Conservation (phyloP, 2,888 invertebrate genomes). For the Microdon myrmicae region DNA sequence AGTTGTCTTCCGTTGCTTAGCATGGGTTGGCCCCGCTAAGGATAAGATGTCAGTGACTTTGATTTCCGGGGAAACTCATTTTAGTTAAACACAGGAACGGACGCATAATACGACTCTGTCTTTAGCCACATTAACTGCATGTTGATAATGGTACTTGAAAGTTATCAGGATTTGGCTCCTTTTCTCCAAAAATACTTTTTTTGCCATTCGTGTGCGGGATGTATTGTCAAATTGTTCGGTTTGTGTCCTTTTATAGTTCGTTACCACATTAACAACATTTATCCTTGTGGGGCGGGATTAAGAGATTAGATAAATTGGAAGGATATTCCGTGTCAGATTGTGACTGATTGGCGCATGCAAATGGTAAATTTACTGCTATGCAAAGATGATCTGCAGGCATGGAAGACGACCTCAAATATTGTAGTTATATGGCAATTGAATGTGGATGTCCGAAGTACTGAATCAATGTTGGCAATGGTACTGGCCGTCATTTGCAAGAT, state of each 20-base stretch:
- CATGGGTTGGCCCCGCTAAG: constrained; percentile 8
- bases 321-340: constrained; percentile 1
- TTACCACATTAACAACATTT: constrained; percentile 27
- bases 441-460: too few species aligned
- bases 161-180: neutral
- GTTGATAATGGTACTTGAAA: constrained; percentile 32
- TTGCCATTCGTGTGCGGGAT: constrained; percentile 10
- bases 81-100: constrained; percentile 42
- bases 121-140: constrained; percentile 51
- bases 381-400: too few species aligned
- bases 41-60: constrained; percentile 48
- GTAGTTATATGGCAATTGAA: constrained; percentile 19
- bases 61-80: constrained; percentile 51
- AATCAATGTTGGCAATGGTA: too few species aligned
- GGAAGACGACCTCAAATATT: too few species aligned
- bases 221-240: neutral
- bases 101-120: constrained; percentile 50
- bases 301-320: constrained; percentile 5
- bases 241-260: constrained; percentile 38
- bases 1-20: constrained; percentile 9
- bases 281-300: constrained; percentile 23
- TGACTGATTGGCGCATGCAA: constrained; percentile 24
- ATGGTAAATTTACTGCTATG: too few species aligned
- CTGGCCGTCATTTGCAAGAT: too few species aligned
- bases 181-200: too few species aligned